A percentile compares a stretch with the other conserved stretches of the same genome.
These are phyloP conservation scores for Diaperis boleti DNA, from an alignment of 2,888 invertebrate genomes.

Conservation along the genomic window DNA sequence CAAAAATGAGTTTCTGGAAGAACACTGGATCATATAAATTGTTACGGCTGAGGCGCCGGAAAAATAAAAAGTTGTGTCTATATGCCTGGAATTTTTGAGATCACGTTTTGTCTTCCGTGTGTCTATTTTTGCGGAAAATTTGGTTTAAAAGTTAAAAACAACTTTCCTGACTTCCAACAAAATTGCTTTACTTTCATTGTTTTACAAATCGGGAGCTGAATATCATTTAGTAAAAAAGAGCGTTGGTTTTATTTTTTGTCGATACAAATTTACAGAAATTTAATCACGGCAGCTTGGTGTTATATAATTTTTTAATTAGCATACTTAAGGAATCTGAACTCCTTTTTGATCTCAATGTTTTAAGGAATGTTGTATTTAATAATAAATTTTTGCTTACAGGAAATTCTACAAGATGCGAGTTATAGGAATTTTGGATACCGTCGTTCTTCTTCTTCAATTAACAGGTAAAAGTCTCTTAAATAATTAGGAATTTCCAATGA, in stretches of 20 bases:
- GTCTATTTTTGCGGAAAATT: constrained; percentile 13
- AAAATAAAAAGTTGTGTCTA: no score
- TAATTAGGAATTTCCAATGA: no score
- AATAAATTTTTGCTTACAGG: constrained; percentile 15
- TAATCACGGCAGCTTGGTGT: not conserved
- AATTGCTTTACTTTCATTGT: constrained; percentile 17
- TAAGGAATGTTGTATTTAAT: not conserved
- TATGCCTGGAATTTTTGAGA: not conserved
- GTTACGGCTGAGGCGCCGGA: no score
- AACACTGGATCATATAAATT: no score
- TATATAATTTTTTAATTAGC: constrained; percentile 13
- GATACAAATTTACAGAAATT: no score
- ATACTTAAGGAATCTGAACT: not conserved
- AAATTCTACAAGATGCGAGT: constrained; percentile 25
- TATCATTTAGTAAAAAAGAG: no score
- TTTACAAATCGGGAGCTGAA: not conserved
- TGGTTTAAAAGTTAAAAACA: constrained; percentile 7
- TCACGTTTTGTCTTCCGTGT: not conserved
- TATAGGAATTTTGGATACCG: constrained; percentile 21
- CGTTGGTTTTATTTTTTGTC: no score
- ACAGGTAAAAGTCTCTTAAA: constrained; percentile 34
- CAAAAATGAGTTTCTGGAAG: no score
- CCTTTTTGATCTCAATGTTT: not conserved
- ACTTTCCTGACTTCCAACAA: not conserved
- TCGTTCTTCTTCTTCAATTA: constrained; percentile 18